Conservation (phyloP, 2,888 invertebrate genomes). For the Nudaria mundana region DNA sequence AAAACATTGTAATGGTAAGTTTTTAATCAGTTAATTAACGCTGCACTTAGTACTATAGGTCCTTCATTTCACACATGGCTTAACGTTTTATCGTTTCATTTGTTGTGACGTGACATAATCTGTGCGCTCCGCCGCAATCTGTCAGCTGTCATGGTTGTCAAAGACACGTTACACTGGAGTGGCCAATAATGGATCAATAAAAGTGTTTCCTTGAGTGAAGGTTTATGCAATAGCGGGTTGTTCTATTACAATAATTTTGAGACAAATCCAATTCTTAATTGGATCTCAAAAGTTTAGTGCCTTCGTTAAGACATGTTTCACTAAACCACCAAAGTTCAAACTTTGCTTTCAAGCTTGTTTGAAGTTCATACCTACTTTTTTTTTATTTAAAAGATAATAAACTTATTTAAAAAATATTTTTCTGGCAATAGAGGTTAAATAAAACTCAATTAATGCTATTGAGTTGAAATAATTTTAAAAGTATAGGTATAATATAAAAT, state of each 20-base stretch:
- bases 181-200: constrained; percentile 28
- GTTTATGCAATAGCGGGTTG: background rate
- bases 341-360: too few relatives aligned
- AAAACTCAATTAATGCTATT: too few relatives aligned
- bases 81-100: constrained; percentile 52
- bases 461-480: constrained; percentile 6
- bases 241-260: background rate
- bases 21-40: constrained; percentile 35
- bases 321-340: too few relatives aligned
- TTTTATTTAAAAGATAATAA: background rate
- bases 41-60: constrained; percentile 27
- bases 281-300: background rate
- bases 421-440: constrained; percentile 11
- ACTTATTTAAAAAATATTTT: background rate
- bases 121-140: constrained; percentile 63
- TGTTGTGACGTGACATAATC: constrained; percentile 64
- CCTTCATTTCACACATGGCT: constrained; percentile 28
- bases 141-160: constrained; percentile 59
- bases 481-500: background rate
- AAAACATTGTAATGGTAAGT: too few relatives aligned
- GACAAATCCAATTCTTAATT: background rate
- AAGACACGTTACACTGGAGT: constrained; percentile 24
- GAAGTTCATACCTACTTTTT: too few relatives aligned
- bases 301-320: background rate
- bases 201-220: constrained; percentile 1